Conservation (phyloP, 2,113 vertebrate genomes). For the Bubo bubo region DNA sequence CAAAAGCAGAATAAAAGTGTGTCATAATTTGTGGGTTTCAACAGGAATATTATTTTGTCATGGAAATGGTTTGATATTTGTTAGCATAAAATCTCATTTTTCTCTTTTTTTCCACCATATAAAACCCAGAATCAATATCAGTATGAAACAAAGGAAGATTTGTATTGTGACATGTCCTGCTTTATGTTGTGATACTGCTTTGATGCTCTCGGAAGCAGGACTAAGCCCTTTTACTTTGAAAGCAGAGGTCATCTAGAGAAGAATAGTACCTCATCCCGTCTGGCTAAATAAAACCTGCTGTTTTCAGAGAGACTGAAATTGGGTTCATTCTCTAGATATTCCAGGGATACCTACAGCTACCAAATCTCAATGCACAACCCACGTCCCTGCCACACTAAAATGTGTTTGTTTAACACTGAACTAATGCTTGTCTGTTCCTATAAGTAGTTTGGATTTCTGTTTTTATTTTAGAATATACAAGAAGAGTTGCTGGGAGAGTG, state of each 20-base stretch:
- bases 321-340: constrained; percentile 30
- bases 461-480: constrained; percentile 21
- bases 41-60: not conserved
- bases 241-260: constrained; percentile 39
- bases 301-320: constrained; percentile 48
- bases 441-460: not conserved
- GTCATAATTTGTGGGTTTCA: not conserved
- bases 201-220: constrained; percentile 48
- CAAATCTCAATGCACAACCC: not conserved
- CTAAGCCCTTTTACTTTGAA: constrained; percentile 50
- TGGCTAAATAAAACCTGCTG: constrained; percentile 43
- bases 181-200: constrained; percentile 44
- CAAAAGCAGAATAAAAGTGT: not conserved
- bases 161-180: constrained; percentile 36
- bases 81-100: not conserved
- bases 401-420: not conserved
- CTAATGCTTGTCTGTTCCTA: not conserved
- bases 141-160: constrained; percentile 35
- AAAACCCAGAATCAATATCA: constrained; percentile 49
- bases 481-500: not conserved
- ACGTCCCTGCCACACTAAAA: not conserved
- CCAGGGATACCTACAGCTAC: not conserved
- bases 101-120: not conserved
- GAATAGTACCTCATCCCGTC: not conserved
- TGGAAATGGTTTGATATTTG: not conserved